Percentiles rank a stretch among this genome's conserved stretches.
These are phyloP conservation scores for Mus spretus DNA, from an alignment of 2,797 vertebrate species.

Conservation along the genomic window DNA sequence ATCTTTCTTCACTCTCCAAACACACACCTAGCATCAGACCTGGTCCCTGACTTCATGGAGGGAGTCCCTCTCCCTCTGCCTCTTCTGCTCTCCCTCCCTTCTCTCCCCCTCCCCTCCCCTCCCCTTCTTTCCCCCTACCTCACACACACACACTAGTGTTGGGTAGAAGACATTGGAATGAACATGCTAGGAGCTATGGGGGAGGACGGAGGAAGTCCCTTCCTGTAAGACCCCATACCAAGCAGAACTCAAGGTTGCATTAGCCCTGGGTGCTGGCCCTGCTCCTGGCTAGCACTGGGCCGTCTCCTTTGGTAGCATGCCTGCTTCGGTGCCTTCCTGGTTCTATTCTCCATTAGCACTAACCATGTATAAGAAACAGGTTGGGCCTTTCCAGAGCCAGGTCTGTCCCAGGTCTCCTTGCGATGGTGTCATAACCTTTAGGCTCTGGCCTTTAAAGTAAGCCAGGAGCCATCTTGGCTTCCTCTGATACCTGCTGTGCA, in stretches of 20 bases:
- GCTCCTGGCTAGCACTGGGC: not conserved
- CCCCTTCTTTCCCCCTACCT: not conserved
- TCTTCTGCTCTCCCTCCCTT: not conserved
- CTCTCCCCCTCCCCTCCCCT: rapidly evolving
- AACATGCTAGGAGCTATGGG: not conserved
- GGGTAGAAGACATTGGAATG: not conserved
- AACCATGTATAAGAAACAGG: not conserved
- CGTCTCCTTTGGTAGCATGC: not conserved
- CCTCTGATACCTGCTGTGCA: not conserved
- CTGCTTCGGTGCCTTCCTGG: not conserved
- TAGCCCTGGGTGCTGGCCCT: no score
- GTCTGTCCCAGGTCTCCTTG: not conserved
- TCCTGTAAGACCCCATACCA: not conserved
- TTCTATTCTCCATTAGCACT: no score
- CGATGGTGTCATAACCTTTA: not conserved
- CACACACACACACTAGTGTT: not conserved
- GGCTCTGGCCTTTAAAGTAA: not conserved
- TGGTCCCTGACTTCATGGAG: not conserved
- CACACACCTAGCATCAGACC: not conserved
- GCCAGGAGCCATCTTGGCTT: not conserved
- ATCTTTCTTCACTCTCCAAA: not conserved
- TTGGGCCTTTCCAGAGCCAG: not conserved
- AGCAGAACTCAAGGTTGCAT: not conserved
- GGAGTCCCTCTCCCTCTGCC: not conserved
- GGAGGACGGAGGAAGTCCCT: not conserved